Conservation (phyloP, 2,113 vertebrate species). For the Zonotrichia leucophrys region DNA sequence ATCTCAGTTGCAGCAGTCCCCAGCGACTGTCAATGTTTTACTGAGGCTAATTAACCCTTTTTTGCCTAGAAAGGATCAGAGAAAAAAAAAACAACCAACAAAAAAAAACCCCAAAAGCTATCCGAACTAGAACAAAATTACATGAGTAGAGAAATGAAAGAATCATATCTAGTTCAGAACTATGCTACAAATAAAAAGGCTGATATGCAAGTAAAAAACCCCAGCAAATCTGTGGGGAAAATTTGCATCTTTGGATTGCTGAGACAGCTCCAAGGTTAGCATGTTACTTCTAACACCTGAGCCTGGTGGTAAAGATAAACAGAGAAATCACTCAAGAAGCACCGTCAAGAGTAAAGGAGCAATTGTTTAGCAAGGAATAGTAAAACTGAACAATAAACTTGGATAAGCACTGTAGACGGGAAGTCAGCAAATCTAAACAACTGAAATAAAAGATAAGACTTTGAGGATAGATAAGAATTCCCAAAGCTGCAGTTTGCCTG, state of each 20-base stretch:
- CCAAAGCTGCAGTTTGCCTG: conserved; percentile 26
- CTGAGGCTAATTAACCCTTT: conserved; percentile 73
- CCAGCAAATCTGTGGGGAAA: background rate
- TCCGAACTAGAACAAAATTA: background rate
- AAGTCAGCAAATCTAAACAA: conserved; percentile 52
- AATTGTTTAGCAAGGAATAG: conserved; percentile 56
- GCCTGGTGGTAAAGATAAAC: conserved; percentile 45
- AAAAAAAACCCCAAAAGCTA: background rate
- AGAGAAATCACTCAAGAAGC: conserved; percentile 36
- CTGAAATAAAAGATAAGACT: conserved; percentile 54
- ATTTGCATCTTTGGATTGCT: background rate
- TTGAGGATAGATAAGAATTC: conserved; percentile 57
- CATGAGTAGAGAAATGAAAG: background rate
- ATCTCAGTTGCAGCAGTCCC: conserved; percentile 66
- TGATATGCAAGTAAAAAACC: background rate
- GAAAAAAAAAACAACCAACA: background rate
- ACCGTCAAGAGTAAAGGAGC: conserved; percentile 24
- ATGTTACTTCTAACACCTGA: conserved; percentile 41
- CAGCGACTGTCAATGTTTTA: conserved; percentile 78
- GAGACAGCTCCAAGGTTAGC: conserved; percentile 17
- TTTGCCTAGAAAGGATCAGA: background rate
- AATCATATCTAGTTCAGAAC: background rate
- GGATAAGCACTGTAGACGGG: conserved; percentile 51
- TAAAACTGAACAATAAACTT: conserved; percentile 54
- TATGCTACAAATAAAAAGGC: background rate